Conservation (phyloP, 2,797 vertebrate genomes). For the Pipistrellus pygmaeus region DNA sequence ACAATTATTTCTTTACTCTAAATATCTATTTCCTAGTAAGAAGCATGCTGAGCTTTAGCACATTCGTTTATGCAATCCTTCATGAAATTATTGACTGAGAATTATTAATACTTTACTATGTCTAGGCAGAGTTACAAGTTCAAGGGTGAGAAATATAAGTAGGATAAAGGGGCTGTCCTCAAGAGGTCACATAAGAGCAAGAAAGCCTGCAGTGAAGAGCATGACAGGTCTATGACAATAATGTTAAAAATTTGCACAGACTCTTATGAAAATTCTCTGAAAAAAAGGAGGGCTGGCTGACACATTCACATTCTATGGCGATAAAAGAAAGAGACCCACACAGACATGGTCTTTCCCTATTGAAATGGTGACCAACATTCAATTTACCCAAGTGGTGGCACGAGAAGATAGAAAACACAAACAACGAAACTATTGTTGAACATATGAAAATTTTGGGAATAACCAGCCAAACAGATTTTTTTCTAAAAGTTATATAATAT, state of each 20-base stretch:
- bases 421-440: neutral
- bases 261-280: neutral
- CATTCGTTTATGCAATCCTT: neutral
- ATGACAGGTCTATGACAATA: neutral
- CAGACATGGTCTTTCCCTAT: neutral
- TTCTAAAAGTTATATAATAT: neutral
- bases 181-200: neutral
- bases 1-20: neutral
- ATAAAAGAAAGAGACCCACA: neutral
- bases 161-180: neutral
- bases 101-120: neutral
- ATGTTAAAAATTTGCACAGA: neutral
- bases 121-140: neutral
- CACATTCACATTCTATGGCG: neutral
- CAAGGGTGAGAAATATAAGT: neutral
- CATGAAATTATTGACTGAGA: neutral
- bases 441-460: neutral
- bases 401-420: neutral
- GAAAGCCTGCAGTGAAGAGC: neutral
- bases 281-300: neutral
- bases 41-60: neutral
- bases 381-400: neutral
- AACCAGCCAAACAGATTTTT: neutral
- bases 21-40: neutral
- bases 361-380: neutral